Conservation (phyloP, 2,888 invertebrate species). For the Drosophila sordidapex region DNA sequence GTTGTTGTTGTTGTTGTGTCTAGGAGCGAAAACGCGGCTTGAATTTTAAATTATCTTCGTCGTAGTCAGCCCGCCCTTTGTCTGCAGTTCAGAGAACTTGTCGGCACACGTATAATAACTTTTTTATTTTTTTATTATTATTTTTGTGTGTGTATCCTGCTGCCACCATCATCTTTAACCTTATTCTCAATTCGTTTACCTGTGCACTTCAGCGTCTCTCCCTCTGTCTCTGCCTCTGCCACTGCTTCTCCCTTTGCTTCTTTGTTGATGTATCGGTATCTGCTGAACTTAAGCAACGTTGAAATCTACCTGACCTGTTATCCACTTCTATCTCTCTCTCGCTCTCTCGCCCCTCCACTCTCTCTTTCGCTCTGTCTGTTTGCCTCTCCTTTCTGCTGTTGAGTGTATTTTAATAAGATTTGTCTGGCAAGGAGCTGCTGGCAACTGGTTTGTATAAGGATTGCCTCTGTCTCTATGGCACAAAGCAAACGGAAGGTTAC, state of each 20-base stretch:
- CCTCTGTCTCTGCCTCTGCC: slow-evolving; percentile 9
- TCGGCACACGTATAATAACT: slow-evolving; percentile 7
- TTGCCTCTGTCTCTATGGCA: slow-evolving; percentile 25
- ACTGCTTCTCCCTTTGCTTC: background rate
- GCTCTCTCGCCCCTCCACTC: background rate
- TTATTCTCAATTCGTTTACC: slow-evolving; percentile 59
- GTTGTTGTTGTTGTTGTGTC: slow-evolving; percentile 23
- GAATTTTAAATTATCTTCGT: slow-evolving; percentile 54
- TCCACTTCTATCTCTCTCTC: slow-evolving; percentile 11
- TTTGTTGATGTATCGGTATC: slow-evolving; percentile 34
- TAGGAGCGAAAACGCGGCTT: slow-evolving; percentile 46
- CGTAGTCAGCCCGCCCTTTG: slow-evolving; percentile 29
- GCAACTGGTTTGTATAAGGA: slow-evolving; percentile 58
- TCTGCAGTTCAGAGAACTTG: slow-evolving; percentile 15
- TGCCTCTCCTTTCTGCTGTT: slow-evolving; percentile 9
- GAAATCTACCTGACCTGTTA: slow-evolving; percentile 65
- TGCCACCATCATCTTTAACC: slow-evolving; percentile 53
- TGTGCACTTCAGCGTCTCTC: slow-evolving; percentile 56
- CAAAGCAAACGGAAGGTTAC: background rate
- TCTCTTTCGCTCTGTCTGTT: background rate
- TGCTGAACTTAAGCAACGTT: slow-evolving; percentile 40
- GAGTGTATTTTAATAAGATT: slow-evolving; percentile 74
- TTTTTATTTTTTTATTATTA: slow-evolving; percentile 6
- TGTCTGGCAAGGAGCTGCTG: slow-evolving; percentile 56
- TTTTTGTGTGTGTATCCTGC: slow-evolving; percentile 66